Percentiles rank a stretch among this genome's conserved stretches.
Conservation (phyloP, 2,797 vertebrate genomes). For the Parauchenoglanis punctatus region DNA sequence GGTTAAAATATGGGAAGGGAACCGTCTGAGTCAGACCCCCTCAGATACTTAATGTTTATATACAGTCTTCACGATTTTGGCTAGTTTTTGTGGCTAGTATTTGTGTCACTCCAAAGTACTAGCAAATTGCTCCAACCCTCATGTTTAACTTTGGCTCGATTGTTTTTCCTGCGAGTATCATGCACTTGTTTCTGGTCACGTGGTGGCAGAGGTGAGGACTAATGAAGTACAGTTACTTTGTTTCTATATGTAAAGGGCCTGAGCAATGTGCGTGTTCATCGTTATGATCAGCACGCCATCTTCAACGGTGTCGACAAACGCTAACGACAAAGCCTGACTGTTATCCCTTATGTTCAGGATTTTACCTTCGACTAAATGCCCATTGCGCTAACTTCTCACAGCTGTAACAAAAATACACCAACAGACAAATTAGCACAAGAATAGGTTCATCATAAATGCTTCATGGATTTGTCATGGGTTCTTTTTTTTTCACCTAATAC, state of each 20-base stretch:
- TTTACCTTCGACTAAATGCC: not conserved
- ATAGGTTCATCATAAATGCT: not conserved
- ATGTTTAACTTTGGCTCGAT: constrained; percentile 10
- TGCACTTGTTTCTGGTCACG: constrained; percentile 16
- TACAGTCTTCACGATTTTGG: constrained; percentile 1
- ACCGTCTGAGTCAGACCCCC: constrained; percentile 17
- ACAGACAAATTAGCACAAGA: not conserved
- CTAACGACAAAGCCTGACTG: not conserved
- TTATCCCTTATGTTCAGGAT: not conserved
- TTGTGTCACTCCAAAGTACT: constrained; percentile 15
- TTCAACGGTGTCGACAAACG: not conserved
- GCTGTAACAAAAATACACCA: not conserved
- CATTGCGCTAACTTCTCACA: not conserved
- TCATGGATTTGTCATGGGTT: not conserved
- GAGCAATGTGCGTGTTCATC: not conserved
- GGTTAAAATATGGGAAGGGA: constrained; percentile 19
- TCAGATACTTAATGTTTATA: constrained; percentile 8
- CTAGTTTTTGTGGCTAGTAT: constrained; percentile 8
- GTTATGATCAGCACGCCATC: not conserved
- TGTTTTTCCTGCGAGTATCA: not conserved
- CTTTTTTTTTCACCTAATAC: not conserved
- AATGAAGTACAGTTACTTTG: not conserved
- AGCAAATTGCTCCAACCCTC: constrained; percentile 26
- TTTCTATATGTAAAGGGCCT: not conserved
- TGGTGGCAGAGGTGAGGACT: not conserved